A percentile compares a stretch with the other conserved stretches of the same genome.
Evolutionary conservation across 2,113 vertebrate genomes (phyloP).

Genomic region (Gavialis gangeticus): DNA sequence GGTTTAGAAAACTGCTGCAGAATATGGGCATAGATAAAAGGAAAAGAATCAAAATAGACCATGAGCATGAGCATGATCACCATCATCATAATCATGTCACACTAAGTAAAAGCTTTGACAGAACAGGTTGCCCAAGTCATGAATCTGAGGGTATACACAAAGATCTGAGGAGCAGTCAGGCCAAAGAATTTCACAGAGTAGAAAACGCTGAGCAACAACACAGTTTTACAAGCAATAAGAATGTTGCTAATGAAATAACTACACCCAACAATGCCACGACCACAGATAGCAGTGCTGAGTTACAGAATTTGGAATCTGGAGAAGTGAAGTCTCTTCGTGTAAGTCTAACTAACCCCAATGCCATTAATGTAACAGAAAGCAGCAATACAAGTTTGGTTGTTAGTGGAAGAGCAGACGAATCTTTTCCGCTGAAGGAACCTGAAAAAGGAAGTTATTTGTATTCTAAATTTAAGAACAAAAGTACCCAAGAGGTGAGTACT

Average conservation of each 20-base stretch:
- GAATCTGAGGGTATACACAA: slow-evolving; percentile 59
- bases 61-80: slow-evolving; percentile 67
- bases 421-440: slow-evolving; percentile 31
- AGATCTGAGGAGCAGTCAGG: slow-evolving; percentile 54
- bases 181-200: slow-evolving; percentile 70
- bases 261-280: slow-evolving; percentile 21
- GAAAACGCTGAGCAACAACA: slow-evolving; percentile 64
- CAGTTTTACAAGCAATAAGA: slow-evolving; percentile 75
- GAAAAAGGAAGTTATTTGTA: slow-evolving; percentile 70
- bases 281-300: slow-evolving; percentile 52
- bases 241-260: slow-evolving; percentile 43
- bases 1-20: slow-evolving; percentile 87
- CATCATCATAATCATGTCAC: slow-evolving; percentile 65
- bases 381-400: slow-evolving; percentile 22
- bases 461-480: slow-evolving; percentile 73
- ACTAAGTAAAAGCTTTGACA: slow-evolving; percentile 58
- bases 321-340: slow-evolving; percentile 51
- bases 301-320: slow-evolving; percentile 57
- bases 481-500: slow-evolving; percentile 78
- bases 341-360: slow-evolving; percentile 30
- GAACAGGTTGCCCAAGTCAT: slow-evolving; percentile 61
- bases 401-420: slow-evolving; percentile 61
- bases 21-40: slow-evolving; percentile 88
- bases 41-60: slow-evolving; percentile 82
- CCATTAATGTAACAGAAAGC: slow-evolving; percentile 48